Percentiles rank a stretch among this genome's conserved stretches.
These are phyloP conservation scores for Colletes gigas DNA, from an alignment of 1,140 invertebrate genomes.

Conservation along the genomic window DNA sequence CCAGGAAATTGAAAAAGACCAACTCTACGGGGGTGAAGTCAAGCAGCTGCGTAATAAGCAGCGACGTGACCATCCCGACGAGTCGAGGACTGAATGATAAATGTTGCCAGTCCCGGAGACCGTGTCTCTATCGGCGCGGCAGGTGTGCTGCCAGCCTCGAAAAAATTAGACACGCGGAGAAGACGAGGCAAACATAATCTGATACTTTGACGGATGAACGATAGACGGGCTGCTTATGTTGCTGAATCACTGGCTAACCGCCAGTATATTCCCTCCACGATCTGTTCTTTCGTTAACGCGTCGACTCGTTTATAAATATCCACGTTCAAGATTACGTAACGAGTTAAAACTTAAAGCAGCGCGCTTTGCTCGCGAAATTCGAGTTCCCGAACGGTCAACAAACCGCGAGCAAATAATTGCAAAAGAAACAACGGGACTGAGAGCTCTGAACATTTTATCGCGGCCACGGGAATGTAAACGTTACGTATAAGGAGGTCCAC, in stretches of 20 bases:
- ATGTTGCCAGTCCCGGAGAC: not conserved
- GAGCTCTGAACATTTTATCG: constrained; percentile 35
- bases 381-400: not conserved
- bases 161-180: not conserved
- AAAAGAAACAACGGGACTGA: not conserved
- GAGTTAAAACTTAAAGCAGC: not conserved
- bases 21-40: constrained; percentile 4
- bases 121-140: not conserved
- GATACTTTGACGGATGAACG: not conserved
- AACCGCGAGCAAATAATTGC: constrained; percentile 10
- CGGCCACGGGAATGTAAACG: constrained; percentile 11
- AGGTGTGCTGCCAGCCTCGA: too few relatives aligned
- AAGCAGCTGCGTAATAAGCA: constrained; percentile 12
- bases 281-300: too few relatives aligned
- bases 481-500: constrained; percentile 18
- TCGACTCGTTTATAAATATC: too few relatives aligned
- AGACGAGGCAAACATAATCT: too few relatives aligned
- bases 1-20: constrained; percentile 16
- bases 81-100: constrained; percentile 19
- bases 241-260: too few relatives aligned
- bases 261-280: too few relatives aligned
- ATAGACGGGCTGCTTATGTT: too few relatives aligned
- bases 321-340: too few relatives aligned
- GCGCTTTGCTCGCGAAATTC: not conserved
- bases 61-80: constrained; percentile 17